These are phyloP conservation scores for Bombus affinis DNA, from an alignment of 1,140 invertebrate genomes.

Conservation along the genomic window DNA sequence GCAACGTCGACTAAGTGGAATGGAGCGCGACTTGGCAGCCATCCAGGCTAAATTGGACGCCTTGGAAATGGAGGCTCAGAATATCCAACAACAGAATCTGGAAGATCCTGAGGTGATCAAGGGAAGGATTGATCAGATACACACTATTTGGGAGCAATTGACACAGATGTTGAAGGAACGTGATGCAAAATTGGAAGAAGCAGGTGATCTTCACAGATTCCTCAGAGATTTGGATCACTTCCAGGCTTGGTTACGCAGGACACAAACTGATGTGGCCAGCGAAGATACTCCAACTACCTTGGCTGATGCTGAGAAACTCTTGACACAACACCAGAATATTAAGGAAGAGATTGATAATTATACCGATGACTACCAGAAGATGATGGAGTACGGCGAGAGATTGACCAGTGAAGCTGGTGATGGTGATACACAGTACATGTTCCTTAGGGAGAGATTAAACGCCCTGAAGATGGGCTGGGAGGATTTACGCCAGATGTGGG, in stretches of 20 bases:
- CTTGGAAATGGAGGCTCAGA: conserved; percentile 95
- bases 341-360: conserved; percentile 99
- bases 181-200: conserved; percentile 98
- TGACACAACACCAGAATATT: conserved; percentile 98
- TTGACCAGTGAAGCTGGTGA: conserved; percentile 93
- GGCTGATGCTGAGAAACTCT: conserved; percentile 97
- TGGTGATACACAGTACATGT: conserved; percentile 99
- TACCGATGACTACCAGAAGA: conserved; percentile 98
- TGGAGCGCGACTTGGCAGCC: conserved; percentile 99
- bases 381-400: conserved; percentile 99
- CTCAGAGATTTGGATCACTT: conserved; percentile 99
- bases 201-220: conserved; percentile 99
- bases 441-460: conserved; percentile 97
- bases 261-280: conserved; percentile 98
- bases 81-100: conserved; percentile 96
- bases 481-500: conserved; percentile 99
- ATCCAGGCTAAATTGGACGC: conserved; percentile 98
- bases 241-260: conserved; percentile 99
- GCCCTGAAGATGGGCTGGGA: conserved; percentile 99
- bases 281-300: conserved; percentile 98
- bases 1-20: conserved; percentile 95
- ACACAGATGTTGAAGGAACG: conserved; percentile 99
- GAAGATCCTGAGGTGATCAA: conserved; percentile 97
- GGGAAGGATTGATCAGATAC: conserved; percentile 95
- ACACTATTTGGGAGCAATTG: conserved; percentile 96